Base-by-base conservation (phyloP, 1,140 invertebrate genomes). In the Drosophila tropicalis region DNA sequence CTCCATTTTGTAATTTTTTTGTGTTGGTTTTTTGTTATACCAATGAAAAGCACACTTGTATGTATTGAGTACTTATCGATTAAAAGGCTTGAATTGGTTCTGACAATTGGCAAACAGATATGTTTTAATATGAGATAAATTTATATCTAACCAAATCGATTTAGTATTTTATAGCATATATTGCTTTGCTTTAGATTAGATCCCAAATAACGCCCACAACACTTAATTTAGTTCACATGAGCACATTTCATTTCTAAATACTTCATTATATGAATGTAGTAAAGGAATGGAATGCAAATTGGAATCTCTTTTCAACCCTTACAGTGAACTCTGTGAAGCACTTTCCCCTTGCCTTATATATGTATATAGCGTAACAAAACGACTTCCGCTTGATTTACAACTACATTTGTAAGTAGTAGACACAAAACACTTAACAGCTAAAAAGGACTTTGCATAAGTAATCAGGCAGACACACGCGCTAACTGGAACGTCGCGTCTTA, bases 361-460 rank as follows among this genome's bases (percentile, higher is more conserved):
- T 29, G 5, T 29, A 29, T 29, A 29, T 22, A 10, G 36, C n/a
- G 67, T 68, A 25, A 34, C 47, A 62, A 71, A 75, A 73, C 56
- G 70, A 62, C 71, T 72, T 72, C 55, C 57, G 70, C 63, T 69
- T 86, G 76, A 87, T 79, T 86, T 87, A 71, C 76, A 80, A 68
- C 79, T 77, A 89, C 80, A 86, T 87, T 86, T 74, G 83, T 87
- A 79, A 89, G 76, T 70, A 89, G 76, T 70, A 69, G 84, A 87
- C 76, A 74, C 84, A 83, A 80, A 87, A 83, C 83, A 87, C 83
- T 87, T 89, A 87, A 83, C 84, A 83, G 83, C 84, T 89, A 73
- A 86, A 87, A 58, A 87, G 68, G 79, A 89, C 84, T 89, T 87
- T 89, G 83, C 83, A 87, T 87, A 70, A 72, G 72, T 82, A 89